Percentiles rank a stretch among this genome's conserved stretches.
Evolutionary conservation across 2,888 invertebrate genomes (phyloP).

Genomic region (Uropetala carovei): DNA sequence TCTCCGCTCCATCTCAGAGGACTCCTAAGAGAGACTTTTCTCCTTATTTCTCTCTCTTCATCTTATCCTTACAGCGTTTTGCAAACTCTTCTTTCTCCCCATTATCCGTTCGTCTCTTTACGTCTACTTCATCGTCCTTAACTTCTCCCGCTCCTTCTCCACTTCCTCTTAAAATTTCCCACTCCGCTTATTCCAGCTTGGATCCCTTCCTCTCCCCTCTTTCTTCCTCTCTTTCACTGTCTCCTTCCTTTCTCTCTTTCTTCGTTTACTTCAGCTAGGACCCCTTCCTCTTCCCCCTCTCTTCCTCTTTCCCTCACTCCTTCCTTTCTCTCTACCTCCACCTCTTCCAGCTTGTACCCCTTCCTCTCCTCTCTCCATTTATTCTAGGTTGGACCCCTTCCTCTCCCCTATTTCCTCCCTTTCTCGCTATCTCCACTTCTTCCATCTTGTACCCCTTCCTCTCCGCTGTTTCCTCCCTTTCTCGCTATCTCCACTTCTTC

Average conservation of each 20-base stretch:
- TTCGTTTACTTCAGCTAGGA: too few species aligned
- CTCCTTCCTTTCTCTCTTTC: too few species aligned
- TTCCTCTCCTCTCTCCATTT: neutral
- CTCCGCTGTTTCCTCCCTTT: too few species aligned
- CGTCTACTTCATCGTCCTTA: neutral
- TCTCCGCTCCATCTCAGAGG: constrained; percentile 23
- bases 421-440: neutral
- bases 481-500: too few species aligned
- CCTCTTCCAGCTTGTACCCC: too few species aligned
- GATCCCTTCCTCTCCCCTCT: too few species aligned
- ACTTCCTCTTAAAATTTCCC: neutral
- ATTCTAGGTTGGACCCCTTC: neutral
- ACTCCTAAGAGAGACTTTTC: neutral
- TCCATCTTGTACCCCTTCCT: too few species aligned
- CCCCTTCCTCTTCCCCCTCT: too few species aligned
- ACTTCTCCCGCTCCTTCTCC: neutral
- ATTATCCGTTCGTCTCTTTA: neutral
- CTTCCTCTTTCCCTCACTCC: too few species aligned
- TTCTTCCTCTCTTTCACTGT: too few species aligned
- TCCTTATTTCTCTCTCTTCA: neutral
- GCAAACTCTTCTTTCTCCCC: neutral
- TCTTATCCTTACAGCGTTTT: neutral
- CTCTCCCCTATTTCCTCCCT: neutral
- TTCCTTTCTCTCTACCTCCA: too few species aligned
- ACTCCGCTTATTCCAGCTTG: neutral